Evolutionary conservation across 1,140 invertebrate genomes (phyloP).

Genomic region (Ladona fulva): DNA sequence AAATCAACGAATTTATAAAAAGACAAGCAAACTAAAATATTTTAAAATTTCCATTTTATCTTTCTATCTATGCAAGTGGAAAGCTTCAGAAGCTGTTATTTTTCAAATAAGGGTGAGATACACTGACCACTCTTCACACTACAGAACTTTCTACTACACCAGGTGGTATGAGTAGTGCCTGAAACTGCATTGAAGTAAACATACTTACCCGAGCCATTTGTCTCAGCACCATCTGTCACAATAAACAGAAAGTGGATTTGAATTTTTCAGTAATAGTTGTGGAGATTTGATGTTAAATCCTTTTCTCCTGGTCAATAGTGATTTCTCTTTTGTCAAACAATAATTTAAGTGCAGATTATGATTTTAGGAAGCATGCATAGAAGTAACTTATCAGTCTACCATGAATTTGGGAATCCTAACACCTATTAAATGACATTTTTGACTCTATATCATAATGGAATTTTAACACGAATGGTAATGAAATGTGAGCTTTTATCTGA

Average conservation of each 20-base stretch:
- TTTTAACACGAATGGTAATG: too few relatives aligned
- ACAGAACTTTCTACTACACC: not conserved
- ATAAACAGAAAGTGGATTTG: slow-evolving; percentile 10
- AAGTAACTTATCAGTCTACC: not conserved
- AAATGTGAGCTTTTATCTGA: too few relatives aligned
- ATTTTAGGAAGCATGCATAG: not conserved
- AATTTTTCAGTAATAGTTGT: not conserved
- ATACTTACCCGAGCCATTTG: not conserved
- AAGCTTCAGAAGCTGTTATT: too few relatives aligned
- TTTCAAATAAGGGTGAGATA: not conserved
- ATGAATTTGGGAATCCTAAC: too few relatives aligned
- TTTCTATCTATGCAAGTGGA: too few relatives aligned
- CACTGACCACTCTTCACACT: slow-evolving; percentile 7
- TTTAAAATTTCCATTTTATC: too few relatives aligned
- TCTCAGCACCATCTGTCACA: slow-evolving; percentile 3
- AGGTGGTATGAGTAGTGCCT: not conserved
- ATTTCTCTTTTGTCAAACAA: not conserved
- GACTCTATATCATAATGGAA: too few relatives aligned
- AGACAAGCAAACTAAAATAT: too few relatives aligned
- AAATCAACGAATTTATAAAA: too few relatives aligned
- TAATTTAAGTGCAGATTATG: not conserved
- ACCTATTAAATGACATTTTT: too few relatives aligned
- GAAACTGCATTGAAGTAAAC: not conserved
- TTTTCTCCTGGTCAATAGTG: not conserved
- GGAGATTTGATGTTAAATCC: not conserved